Conservation (phyloP, 2,113 vertebrate species). For the Sander vitreus region DNA sequence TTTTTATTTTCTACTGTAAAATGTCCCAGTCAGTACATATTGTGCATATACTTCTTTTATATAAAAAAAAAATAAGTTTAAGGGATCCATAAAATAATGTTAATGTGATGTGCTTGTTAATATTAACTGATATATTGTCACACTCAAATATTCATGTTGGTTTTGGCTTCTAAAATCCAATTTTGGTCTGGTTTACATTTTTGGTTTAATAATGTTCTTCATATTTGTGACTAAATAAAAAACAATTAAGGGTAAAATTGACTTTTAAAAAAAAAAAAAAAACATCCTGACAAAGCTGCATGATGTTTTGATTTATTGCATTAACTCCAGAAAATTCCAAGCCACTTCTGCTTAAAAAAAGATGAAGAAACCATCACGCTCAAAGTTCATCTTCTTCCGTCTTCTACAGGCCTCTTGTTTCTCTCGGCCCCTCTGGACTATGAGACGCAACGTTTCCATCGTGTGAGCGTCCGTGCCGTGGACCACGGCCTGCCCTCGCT, state of each 20-base stretch:
- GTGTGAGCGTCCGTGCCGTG: slow-evolving; percentile 83
- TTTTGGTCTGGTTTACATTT: not conserved
- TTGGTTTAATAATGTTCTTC: not conserved
- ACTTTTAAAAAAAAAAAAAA: not conserved
- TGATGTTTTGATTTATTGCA: not conserved
- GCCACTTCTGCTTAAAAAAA: not conserved
- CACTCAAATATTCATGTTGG: not conserved
- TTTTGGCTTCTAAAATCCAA: not conserved
- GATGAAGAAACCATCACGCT: not conserved
- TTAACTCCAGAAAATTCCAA: not conserved
- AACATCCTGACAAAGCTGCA: not conserved
- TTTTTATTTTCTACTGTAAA: not conserved
- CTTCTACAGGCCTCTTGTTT: slow-evolving; percentile 86
- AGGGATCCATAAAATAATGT: not conserved
- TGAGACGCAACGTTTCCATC: slow-evolving; percentile 83
- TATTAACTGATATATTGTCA: not conserved
- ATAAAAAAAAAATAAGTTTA: not conserved
- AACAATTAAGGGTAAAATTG: not conserved
- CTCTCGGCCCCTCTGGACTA: slow-evolving; percentile 86
- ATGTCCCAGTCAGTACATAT: not conserved
- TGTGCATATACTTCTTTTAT: not conserved
- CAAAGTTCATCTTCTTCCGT: slow-evolving; percentile 13
- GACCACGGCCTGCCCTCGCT: slow-evolving; percentile 87
- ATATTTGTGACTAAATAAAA: not conserved
- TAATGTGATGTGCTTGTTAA: not conserved